Base-by-base conservation (phyloP, 2,888 invertebrate species). In the Eilema caniola region DNA sequence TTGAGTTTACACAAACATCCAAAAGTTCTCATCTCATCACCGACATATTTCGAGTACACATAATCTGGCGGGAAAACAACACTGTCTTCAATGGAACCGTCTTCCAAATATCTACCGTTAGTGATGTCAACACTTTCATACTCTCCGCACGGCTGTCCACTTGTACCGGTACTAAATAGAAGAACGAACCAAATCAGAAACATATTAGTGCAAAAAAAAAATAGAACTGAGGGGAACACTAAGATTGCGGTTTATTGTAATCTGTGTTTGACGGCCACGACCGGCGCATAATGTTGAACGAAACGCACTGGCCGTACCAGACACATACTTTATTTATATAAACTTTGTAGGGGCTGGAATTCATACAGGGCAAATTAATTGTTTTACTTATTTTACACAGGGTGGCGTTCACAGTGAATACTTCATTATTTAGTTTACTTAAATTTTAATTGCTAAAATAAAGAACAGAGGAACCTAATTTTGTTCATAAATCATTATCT, bases 1-100 rank as follows among this genome's bases (percentile, higher is more conserved):
- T 77, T 88, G 0, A 85, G n/a, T 70, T 88, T 73, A 75, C 94
- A 94, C 62, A 89, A 71, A 77, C 94, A 94, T 0, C 93, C 94
- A 31, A 87, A 92, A 2, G 75, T 87, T 69, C 73, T 88, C 0
- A 86, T 71, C 70, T 79, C 85, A 12, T 89, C 92, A 59, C 79
- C 85, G 4, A 90, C 75, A 28, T 86, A 88, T 73, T 85, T 89
- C 2, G 76, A 64, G 70, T 85, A 93, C 33, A 92, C 81, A 74
- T 83, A 83, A 57, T 90, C 77, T 57, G 84, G 82, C 28, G 90
- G 83, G 80, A 88, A 94, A 12, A 74, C 69, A 3, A 89, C 72
- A 5, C 88, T 89, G 70, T 89, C 74, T 71, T 87, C 24, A 4
- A 89, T 75, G 0, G 81, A 80, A 3, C 87, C 88, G 62, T 90